A percentile compares a stretch with the other conserved stretches of the same genome.
These are phyloP conservation scores for Mercenaria mercenaria DNA, from an alignment of 1,140 invertebrate genomes.

Conservation along the genomic window DNA sequence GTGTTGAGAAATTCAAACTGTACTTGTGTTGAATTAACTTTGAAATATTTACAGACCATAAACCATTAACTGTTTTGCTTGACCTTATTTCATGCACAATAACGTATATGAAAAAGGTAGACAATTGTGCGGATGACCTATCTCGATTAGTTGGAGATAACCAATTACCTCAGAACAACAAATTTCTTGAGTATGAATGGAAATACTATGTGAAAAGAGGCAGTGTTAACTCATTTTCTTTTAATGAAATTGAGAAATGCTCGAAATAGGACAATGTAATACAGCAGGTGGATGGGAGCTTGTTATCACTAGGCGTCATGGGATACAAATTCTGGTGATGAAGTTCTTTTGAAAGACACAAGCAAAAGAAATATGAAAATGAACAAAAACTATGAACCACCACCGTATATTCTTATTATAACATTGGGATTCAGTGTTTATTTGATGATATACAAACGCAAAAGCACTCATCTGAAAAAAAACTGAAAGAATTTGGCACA, in stretches of 20 bases:
- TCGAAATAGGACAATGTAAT: too few relatives aligned
- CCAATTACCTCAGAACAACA: too few relatives aligned
- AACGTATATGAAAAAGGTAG: constrained; percentile 47
- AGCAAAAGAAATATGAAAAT: too few relatives aligned
- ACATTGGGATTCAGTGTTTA: background rate
- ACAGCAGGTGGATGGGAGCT: too few relatives aligned
- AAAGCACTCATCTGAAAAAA: background rate
- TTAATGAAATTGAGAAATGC: too few relatives aligned
- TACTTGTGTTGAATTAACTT: constrained; percentile 85
- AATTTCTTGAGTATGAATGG: too few relatives aligned
- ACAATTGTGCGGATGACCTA: too few relatives aligned
- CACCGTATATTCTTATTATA: too few relatives aligned
- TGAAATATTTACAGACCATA: constrained; percentile 84
- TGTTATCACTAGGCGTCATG: too few relatives aligned
- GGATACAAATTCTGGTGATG: background rate
- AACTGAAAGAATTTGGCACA: background rate
- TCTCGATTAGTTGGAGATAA: too few relatives aligned
- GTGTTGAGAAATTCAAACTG: constrained; percentile 85
- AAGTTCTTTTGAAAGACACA: constrained; percentile 7
- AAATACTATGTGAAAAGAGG: too few relatives aligned
- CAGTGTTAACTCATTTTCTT: too few relatives aligned
- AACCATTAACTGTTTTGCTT: constrained; percentile 75
- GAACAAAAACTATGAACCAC: background rate
- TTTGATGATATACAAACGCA: background rate
- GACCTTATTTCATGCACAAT: constrained; percentile 63